Evolutionary conservation across 2,888 invertebrate species (phyloP).

Genomic region (Tipula unca): DNA sequence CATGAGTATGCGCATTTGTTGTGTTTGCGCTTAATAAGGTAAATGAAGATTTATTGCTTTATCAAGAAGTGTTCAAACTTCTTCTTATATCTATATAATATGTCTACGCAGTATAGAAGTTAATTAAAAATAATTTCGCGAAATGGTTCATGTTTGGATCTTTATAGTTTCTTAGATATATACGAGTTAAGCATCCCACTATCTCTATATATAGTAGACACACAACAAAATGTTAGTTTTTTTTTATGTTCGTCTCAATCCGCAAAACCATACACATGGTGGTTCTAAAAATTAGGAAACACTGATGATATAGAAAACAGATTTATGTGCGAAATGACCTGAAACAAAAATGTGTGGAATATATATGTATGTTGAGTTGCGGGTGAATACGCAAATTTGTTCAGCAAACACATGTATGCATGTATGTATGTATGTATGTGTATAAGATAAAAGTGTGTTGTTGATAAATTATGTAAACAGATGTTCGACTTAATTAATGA

Average conservation of each 20-base stretch:
- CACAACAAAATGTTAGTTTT: not conserved
- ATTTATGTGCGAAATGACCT: not conserved
- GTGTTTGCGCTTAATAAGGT: not conserved
- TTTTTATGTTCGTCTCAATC: not conserved
- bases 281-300: not conserved
- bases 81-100: no score
- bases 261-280: not conserved
- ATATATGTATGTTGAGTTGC: not conserved
- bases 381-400: not conserved
- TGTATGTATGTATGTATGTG: not conserved
- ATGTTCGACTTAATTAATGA: slow-evolving; percentile 2
- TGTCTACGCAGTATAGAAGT: not conserved
- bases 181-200: not conserved
- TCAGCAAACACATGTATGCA: not conserved
- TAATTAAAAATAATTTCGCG: not conserved
- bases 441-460: not conserved
- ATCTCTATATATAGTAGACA: not conserved
- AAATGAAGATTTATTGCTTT: not conserved
- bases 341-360: no score
- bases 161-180: not conserved
- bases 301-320: not conserved
- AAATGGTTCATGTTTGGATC: not conserved
- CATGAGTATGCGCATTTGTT: not conserved
- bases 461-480: not conserved
- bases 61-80: not conserved